A percentile compares a stretch with the other conserved stretches of the same genome.
Evolutionary conservation across 1,140 invertebrate genomes (phyloP).

Genomic region (Sycophaga agraensis): DNA sequence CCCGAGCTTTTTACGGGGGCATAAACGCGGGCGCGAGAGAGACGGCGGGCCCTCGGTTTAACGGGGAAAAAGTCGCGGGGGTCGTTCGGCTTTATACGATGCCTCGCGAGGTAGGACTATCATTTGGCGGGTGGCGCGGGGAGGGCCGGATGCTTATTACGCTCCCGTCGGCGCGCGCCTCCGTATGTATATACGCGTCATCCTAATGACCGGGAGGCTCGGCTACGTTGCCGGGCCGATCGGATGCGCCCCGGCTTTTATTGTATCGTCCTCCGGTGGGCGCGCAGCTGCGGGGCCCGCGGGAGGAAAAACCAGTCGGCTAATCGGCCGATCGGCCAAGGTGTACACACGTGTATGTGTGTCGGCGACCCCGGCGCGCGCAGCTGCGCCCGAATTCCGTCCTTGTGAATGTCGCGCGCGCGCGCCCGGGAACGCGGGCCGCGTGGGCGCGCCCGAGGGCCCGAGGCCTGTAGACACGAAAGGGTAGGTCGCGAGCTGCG

Average conservation of each 20-base stretch:
- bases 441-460: background rate
- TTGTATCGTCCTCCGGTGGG: too few relatives aligned
- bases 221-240: too few relatives aligned
- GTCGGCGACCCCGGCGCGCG: background rate
- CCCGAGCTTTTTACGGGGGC: background rate
- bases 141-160: too few relatives aligned
- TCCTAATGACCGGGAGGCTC: too few relatives aligned
- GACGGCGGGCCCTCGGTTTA: background rate
- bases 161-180: too few relatives aligned
- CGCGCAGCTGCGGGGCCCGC: too few relatives aligned
- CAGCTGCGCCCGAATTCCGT: background rate
- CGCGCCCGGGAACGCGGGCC: background rate
- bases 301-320: too few relatives aligned
- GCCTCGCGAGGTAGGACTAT: too few relatives aligned
- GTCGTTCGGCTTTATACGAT: background rate
- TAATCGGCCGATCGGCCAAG: background rate
- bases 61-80: background rate
- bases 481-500: slow-evolving; percentile 9
- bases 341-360: background rate
- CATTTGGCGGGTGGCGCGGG: too few relatives aligned
- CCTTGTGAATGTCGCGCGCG: slow-evolving; percentile 21
- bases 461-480: background rate
- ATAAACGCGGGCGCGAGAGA: background rate
- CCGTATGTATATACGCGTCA: too few relatives aligned
- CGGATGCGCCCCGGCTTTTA: too few relatives aligned